Evolutionary conservation across 2,797 vertebrate species (phyloP).

Genomic region (Triplophysa yarkandensis): DNA sequence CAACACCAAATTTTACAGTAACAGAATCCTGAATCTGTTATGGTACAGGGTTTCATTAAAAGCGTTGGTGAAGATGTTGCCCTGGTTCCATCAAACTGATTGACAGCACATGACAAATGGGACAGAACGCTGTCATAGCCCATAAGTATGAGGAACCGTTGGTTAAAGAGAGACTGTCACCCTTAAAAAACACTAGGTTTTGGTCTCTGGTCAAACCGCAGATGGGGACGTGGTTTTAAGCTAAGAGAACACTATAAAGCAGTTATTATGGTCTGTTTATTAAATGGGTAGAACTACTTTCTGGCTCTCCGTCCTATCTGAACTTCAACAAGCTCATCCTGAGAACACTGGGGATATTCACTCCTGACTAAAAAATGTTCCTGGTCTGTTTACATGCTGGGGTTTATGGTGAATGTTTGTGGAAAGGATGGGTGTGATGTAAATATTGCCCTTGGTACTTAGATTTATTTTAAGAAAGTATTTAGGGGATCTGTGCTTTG

Average conservation of each 20-base stretch:
- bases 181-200: constrained; percentile 21
- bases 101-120: constrained; percentile 43
- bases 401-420: constrained; percentile 61
- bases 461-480: constrained; percentile 36
- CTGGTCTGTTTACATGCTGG: constrained; percentile 39
- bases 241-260: constrained; percentile 33
- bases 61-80: constrained; percentile 3
- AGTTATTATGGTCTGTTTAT: constrained; percentile 45
- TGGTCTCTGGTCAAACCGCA: constrained; percentile 28
- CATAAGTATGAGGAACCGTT: constrained; percentile 17
- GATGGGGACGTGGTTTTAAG: constrained; percentile 34
- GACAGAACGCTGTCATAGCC: constrained; percentile 37
- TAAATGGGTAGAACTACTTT: constrained; percentile 36
- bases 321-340: constrained; percentile 35
- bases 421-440: constrained; percentile 59
- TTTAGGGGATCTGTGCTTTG: constrained; percentile 1
- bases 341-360: constrained; percentile 37
- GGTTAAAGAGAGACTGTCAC: constrained; percentile 21
- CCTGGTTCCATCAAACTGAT: constrained; percentile 5
- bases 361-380: constrained; percentile 6
- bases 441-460: constrained; percentile 52
- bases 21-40: constrained; percentile 1
- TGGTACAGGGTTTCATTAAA: constrained; percentile 5
- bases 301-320: constrained; percentile 13
- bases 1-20: constrained; percentile 2